These are phyloP conservation scores for Heliconius erato DNA, from an alignment of 2,888 invertebrate genomes.

Conservation along the genomic window DNA sequence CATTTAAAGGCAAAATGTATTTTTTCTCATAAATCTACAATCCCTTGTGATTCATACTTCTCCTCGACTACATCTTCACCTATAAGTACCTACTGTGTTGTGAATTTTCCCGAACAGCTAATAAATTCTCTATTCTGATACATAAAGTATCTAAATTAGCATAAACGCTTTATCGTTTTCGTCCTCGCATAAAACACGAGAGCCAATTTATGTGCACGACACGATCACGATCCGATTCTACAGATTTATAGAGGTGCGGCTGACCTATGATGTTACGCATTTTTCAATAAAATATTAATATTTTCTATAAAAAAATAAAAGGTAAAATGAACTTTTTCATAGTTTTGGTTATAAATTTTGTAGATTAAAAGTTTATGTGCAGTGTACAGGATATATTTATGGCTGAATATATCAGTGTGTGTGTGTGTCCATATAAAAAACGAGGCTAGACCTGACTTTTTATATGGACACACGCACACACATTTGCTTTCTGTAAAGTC, in stretches of 20 bases:
- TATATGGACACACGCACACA: too few relatives aligned
- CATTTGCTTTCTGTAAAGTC: too few relatives aligned
- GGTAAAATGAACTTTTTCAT: neutral
- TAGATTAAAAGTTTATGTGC: slow-evolving; percentile 2
- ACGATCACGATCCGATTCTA: slow-evolving; percentile 57
- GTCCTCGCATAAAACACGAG: slow-evolving; percentile 56
- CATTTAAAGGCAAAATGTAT: slow-evolving; percentile 6
- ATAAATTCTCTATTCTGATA: slow-evolving; percentile 64
- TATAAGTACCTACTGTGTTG: slow-evolving; percentile 34
- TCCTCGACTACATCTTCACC: slow-evolving; percentile 28
- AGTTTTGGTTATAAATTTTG: slow-evolving; percentile 19
- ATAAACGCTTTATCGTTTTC: slow-evolving; percentile 66
- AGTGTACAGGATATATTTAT: neutral
- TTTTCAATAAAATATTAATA: slow-evolving; percentile 48
- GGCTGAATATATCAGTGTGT: neutral
- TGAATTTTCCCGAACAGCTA: slow-evolving; percentile 53
- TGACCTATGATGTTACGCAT: slow-evolving; percentile 44
- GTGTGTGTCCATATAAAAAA: neutral
- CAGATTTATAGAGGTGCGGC: slow-evolving; percentile 53
- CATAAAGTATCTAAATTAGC: slow-evolving; percentile 66
- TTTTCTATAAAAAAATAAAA: slow-evolving; percentile 27
- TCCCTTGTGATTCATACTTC: slow-evolving; percentile 24
- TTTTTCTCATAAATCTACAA: neutral
- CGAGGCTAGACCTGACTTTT: too few relatives aligned
- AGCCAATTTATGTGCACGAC: slow-evolving; percentile 53